These are phyloP conservation scores for Xenopus borealis DNA, from an alignment of 2,113 vertebrate species.

Conservation along the genomic window DNA sequence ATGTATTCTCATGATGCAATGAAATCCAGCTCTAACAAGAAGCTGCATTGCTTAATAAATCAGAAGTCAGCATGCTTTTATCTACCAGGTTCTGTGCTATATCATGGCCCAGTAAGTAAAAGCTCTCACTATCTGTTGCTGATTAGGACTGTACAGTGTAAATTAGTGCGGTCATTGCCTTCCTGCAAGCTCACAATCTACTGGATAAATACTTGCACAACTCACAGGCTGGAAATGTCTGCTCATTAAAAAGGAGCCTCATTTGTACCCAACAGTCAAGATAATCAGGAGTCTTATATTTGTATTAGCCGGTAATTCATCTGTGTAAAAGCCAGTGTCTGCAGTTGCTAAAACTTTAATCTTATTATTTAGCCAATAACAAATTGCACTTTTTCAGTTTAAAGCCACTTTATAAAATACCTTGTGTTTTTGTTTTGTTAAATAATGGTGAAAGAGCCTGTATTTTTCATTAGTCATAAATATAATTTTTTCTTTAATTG, in stretches of 20 bases:
- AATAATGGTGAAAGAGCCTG: too few species aligned
- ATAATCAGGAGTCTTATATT: constrained; percentile 7
- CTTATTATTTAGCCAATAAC: too few species aligned
- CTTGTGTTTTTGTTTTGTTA: too few species aligned
- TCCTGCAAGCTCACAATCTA: constrained; percentile 18
- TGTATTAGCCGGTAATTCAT: not conserved
- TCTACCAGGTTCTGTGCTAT: constrained; percentile 33
- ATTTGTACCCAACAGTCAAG: constrained; percentile 41
- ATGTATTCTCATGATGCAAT: constrained; percentile 30
- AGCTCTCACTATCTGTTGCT: constrained; percentile 25
- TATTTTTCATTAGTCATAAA: too few species aligned
- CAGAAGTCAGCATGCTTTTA: constrained; percentile 41
- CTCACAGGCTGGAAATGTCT: constrained; percentile 46
- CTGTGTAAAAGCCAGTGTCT: not conserved
- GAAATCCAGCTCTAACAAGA: constrained; percentile 43
- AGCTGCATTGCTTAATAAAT: constrained; percentile 39
- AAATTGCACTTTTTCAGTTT: too few species aligned
- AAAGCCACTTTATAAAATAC: too few species aligned
- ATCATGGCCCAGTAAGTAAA: constrained; percentile 34
- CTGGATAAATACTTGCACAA: constrained; percentile 45
- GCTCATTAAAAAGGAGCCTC: constrained; percentile 44
- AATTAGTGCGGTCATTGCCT: constrained; percentile 51
- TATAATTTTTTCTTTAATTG: too few species aligned
- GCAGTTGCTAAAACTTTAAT: not conserved
- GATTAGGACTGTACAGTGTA: constrained; percentile 29